These are phyloP conservation scores for Leucoma salicis DNA, from an alignment of 2,888 invertebrate species.

Conservation along the genomic window DNA sequence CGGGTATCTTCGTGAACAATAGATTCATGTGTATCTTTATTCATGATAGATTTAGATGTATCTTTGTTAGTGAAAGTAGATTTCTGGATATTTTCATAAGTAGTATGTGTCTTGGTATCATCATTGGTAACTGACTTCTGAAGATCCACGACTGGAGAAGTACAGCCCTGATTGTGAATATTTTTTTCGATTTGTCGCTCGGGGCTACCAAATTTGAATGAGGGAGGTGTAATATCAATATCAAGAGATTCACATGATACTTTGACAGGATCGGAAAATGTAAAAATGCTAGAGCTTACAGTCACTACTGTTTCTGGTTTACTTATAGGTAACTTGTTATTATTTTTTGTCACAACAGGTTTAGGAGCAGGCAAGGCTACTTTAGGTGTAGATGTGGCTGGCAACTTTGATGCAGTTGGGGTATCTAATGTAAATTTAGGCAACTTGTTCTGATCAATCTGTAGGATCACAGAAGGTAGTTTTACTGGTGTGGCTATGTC, in stretches of 20 bases:
- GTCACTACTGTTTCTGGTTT: slow-evolving; percentile 32
- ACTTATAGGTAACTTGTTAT: slow-evolving; percentile 18
- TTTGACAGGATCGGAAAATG: slow-evolving; percentile 54
- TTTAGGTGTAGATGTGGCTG: slow-evolving; percentile 25
- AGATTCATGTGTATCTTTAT: too few relatives aligned
- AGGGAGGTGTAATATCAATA: slow-evolving; percentile 25
- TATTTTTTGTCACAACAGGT: slow-evolving; percentile 9
- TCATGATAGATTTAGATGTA: slow-evolving; percentile 18
- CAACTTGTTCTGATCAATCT: slow-evolving; percentile 57
- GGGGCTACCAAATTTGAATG: slow-evolving; percentile 53
- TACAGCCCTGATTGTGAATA: slow-evolving; percentile 20
- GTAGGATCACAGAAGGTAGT: slow-evolving; percentile 51
- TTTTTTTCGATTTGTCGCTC: slow-evolving; percentile 40
- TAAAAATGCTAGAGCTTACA: slow-evolving; percentile 33
- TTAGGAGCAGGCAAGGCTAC: slow-evolving; percentile 1
- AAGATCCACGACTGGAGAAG: slow-evolving; percentile 35
- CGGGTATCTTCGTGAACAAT: slow-evolving; percentile 23
- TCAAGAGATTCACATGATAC: slow-evolving; percentile 37
- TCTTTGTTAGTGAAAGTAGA: slow-evolving; percentile 23
- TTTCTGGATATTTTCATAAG: too few relatives aligned
- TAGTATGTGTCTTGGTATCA: too few relatives aligned
- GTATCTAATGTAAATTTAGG: slow-evolving; percentile 54
- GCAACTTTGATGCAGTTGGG: slow-evolving; percentile 9
- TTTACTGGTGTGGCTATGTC: slow-evolving; percentile 39
- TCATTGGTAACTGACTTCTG: too few relatives aligned